Percentiles rank a stretch among this genome's conserved stretches.
phyloP scores from a whole-genome alignment of 2,888 invertebrate species.

The Lamellibrachia columna region DNA sequence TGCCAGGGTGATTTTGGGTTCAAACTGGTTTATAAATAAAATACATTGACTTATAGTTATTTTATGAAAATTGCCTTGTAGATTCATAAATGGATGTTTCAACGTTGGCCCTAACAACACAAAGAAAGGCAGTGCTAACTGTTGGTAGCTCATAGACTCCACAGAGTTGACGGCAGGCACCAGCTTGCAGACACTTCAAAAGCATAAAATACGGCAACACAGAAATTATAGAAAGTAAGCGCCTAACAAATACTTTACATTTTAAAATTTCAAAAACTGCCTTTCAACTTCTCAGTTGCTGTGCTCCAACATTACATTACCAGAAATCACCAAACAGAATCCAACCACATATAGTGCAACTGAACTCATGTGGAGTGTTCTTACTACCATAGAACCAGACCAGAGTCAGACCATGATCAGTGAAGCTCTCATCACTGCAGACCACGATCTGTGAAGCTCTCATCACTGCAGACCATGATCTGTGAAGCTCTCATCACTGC shows the following conservation, averaged over 20 bases:
- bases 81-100: neutral
- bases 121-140: neutral
- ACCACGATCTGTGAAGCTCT: too few species aligned
- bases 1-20: neutral
- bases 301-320: neutral
- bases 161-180: neutral
- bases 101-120: neutral
- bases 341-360: neutral
- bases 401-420: neutral
- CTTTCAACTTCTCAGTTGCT: neutral
- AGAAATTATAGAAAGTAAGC: neutral
- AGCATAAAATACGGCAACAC: neutral
- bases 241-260: neutral
- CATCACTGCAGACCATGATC: too few species aligned
- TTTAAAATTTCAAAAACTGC: neutral
- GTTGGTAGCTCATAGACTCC: neutral
- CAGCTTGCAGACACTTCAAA: neutral
- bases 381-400: neutral
- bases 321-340: constrained; percentile 6
- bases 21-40: neutral
- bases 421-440: too few species aligned
- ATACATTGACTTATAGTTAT: neutral
- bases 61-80: neutral
- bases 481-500: too few species aligned
- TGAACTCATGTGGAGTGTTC: neutral